phyloP scores from a whole-genome alignment of 2,888 invertebrate genomes.

The Orchesella flavescens region DNA sequence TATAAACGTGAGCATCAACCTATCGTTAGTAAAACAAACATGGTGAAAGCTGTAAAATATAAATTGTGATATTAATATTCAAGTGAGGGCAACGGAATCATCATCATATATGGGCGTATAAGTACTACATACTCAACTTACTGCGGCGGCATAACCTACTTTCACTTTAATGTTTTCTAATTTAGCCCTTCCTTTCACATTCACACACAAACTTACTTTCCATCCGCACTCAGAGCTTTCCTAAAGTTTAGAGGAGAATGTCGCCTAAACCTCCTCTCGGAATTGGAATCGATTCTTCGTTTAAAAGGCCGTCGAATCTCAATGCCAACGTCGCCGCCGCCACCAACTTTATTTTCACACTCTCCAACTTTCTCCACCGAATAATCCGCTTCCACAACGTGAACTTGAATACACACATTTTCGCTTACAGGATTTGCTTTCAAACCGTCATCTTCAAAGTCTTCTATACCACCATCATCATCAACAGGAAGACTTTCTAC shows the following conservation, averaged over 20 bases:
- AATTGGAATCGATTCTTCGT: neutral
- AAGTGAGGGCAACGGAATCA: too few species aligned
- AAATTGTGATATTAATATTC: too few species aligned
- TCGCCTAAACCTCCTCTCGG: neutral
- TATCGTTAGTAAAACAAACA: too few species aligned
- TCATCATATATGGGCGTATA: too few species aligned
- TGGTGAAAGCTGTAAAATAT: too few species aligned
- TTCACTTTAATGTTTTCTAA: too few species aligned
- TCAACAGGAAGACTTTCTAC: neutral
- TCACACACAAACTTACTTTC: conserved; percentile 44
- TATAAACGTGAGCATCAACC: too few species aligned
- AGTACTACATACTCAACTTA: too few species aligned
- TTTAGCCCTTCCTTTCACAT: too few species aligned
- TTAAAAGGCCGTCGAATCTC: neutral
- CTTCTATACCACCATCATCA: neutral
- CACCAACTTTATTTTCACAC: neutral
- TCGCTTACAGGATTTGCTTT: too few species aligned
- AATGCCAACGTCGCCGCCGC: neutral
- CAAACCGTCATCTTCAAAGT: neutral
- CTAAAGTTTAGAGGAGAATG: conserved; percentile 14
- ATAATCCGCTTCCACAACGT: neutral
- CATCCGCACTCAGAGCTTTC: conserved; percentile 55
- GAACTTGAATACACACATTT: too few species aligned
- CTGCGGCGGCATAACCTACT: too few species aligned
- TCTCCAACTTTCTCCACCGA: neutral